Evolutionary conservation across 2,888 invertebrate species (phyloP), one percentile per base, ranked within the genome.

Genomic region (Caenorhabditis sp.): DNA sequence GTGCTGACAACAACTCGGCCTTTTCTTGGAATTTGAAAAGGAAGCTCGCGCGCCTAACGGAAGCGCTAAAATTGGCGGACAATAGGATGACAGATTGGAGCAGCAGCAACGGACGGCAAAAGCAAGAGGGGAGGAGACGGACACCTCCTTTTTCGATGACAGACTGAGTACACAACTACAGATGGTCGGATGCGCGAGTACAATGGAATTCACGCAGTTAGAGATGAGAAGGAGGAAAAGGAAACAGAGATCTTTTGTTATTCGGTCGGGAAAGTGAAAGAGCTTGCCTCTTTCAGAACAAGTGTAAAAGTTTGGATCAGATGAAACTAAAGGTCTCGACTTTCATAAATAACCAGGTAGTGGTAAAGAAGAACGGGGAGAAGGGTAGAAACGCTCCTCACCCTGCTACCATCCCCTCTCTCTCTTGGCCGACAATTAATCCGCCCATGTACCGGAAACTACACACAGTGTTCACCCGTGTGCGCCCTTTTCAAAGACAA

Each of bases 61-160:
- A 74, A 68, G 74, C 48, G 41, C 46, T 55, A 56, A 74, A 74
- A 68, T 74, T 74, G 74, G 74, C 56, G 68, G 56, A 74, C 74
- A 74, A 74, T 74, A 41, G 74, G 62, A 66, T 74, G 74, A 68
- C 74, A 74, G 74, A 74, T 74, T 30, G 35, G 37, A 22, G 45
- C 17, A 27, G 41, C 17, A 43, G 22, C 2, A 27, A 13, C 6
- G n/a, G n/a, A n/a, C n/a, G 1, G 43, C 24, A 20, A 9, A 7
- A 45, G 41, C 32, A 26, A 24, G 17, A 24, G 20, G 11, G 5
- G 55, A n/a, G 20, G 43, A 11, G 15, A 30, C 35, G 27, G 48
- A 20, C 15, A 48, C 50, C 43, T 22, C 59, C 39, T 17, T 41
- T 8, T 39, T 15, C 26, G 24, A n/a, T n/a, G n/a, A n/a, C n/a